phyloP scores from a whole-genome alignment of 2,888 invertebrate genomes.

The Microdon myrmicae region DNA sequence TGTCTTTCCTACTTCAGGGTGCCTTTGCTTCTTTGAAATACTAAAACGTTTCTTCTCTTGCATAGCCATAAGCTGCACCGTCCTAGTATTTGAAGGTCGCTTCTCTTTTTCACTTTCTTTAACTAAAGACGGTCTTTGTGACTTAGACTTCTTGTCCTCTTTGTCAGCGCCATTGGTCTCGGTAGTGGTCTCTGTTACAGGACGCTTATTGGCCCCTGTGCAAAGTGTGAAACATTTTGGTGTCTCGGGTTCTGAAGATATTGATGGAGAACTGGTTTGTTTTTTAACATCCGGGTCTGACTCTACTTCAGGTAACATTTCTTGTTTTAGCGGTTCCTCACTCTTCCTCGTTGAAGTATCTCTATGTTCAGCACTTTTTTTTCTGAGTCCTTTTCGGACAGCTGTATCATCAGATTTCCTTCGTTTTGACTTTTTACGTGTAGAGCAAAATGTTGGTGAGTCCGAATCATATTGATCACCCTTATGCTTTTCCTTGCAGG shows the following conservation, averaged over 20 bases:
- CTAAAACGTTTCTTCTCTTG: background rate
- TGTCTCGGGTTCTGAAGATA: slow-evolving; percentile 6
- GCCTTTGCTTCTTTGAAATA: background rate
- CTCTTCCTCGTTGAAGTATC: slow-evolving; percentile 1
- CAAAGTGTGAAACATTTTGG: slow-evolving; percentile 29
- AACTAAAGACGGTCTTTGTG: background rate
- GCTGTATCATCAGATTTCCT: too few relatives aligned
- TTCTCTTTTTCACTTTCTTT: background rate
- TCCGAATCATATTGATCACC: too few relatives aligned
- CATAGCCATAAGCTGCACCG: background rate
- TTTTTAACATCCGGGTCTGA: background rate
- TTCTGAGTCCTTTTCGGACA: too few relatives aligned
- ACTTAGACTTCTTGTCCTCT: background rate
- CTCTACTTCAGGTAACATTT: background rate
- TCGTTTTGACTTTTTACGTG: too few relatives aligned
- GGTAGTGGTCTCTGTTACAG: background rate
- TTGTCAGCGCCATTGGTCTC: slow-evolving; percentile 3
- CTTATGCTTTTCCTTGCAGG: too few relatives aligned
- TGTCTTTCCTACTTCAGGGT: too few relatives aligned
- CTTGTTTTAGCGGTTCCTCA: too few relatives aligned
- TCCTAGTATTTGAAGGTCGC: background rate
- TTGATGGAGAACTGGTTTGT: background rate
- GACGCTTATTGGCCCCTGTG: slow-evolving; percentile 7
- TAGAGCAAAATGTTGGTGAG: too few relatives aligned
- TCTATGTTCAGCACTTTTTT: background rate